Evolutionary conservation across 2,888 invertebrate species (phyloP), one percentile per base, ranked within the genome.

Genomic region (Graphium colonna): DNA sequence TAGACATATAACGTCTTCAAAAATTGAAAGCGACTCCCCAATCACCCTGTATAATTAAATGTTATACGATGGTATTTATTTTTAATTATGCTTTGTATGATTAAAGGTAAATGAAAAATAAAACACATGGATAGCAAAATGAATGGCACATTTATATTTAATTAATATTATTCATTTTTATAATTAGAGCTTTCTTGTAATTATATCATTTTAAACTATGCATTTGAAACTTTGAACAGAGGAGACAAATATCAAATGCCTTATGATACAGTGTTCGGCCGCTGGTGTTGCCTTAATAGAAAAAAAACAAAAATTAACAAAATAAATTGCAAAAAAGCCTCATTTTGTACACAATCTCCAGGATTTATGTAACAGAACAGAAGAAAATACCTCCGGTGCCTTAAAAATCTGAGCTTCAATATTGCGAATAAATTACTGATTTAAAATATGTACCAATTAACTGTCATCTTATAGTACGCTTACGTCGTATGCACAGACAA

Each of bases 121-220:
- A 89, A 90, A 89, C 85, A 76, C 86, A 75, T 71, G 65, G 73
- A 73, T 89, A 88, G 89, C 90, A 90, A 90, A 90, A 90, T 89
- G 90, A 89, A 90, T 90, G 90, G 90, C 90, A 90, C 90, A 89
- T 90, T 88, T 88, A 88, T 88, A 86, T 87, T 90, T 90, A 89
- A 90, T 90, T 90, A 90, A 82, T 81, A 90, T 88, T 88, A 89
- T 88, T 82, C 84, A 85, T 87, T 88, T 88, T 89, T 85, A 88
- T 88, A 86, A 85, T 89, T 83, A 88, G 81, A 88, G 81, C 83
- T 87, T 87, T 85, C 79, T 83, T 82, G 83, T 87, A 80, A 81
- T 81, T 78, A 82, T 79, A 75, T 73, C 68, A 76, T 78, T 68
- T 81, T 79, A 84, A 73, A 79, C 80, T 86, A 85, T 84, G 80